Conservation (phyloP, 2,888 invertebrate species). For the Anodontia alba region DNA sequence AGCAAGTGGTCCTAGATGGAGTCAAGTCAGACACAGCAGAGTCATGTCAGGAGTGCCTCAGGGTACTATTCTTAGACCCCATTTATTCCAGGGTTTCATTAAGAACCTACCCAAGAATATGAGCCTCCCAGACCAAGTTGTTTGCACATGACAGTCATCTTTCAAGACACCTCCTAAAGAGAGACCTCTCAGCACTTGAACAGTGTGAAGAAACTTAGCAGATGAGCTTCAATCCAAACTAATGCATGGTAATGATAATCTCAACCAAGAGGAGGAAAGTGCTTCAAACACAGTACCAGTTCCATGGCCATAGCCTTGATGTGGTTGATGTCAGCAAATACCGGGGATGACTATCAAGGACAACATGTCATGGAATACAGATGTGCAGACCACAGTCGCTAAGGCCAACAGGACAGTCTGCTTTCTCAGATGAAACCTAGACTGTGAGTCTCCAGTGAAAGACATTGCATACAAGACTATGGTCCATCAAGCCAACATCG, state of each 20-base stretch:
- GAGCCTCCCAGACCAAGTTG: neutral
- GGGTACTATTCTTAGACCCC: neutral
- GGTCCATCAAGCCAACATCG: neutral
- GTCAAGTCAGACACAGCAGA: neutral
- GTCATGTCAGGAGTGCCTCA: constrained; percentile 1
- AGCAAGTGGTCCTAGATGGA: neutral
- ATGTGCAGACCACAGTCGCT: neutral
- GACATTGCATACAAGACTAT: neutral
- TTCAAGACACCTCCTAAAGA: neutral
- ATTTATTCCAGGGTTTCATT: neutral
- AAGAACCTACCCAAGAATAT: neutral
- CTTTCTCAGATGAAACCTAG: neutral
- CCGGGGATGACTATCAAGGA: neutral
- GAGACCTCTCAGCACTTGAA: neutral
- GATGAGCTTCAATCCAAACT: neutral
- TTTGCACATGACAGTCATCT: neutral
- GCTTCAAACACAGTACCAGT: constrained; percentile 1
- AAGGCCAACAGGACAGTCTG: neutral
- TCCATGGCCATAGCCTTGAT: too few relatives aligned
- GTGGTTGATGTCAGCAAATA: neutral
- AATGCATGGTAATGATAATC: neutral
- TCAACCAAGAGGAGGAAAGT: neutral
- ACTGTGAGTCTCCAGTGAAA: neutral
- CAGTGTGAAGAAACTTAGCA: neutral
- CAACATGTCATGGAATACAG: neutral